These are phyloP conservation scores for Aurelia sp. DNA, from an alignment of 30 jellyfish, hydroid and myxozoan genomes.

Conservation along the genomic window DNA sequence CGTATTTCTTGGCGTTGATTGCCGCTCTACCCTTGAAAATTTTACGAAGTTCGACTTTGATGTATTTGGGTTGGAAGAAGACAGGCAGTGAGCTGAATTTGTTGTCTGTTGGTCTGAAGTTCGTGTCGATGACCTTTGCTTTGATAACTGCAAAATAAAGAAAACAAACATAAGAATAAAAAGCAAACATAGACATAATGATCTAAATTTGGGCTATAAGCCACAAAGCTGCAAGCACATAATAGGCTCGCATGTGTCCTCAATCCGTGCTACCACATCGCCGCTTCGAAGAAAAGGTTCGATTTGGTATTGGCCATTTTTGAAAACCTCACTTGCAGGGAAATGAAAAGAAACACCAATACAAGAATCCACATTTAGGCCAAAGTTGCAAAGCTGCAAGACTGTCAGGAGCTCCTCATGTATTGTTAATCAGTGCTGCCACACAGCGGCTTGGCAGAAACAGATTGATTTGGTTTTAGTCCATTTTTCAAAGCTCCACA, in stretches of 20 bases:
- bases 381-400: neutral
- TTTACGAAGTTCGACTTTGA: slow-evolving; percentile 32
- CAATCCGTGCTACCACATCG: too few species aligned
- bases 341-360: neutral
- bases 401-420: too few species aligned
- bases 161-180: neutral
- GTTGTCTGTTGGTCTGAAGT: slow-evolving; percentile 10
- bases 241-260: too few species aligned
- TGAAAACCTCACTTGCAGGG: too few species aligned
- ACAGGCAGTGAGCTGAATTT: neutral
- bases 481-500: too few species aligned
- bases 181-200: neutral
- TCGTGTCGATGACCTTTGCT: slow-evolving; percentile 40
- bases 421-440: too few species aligned
- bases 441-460: too few species aligned
- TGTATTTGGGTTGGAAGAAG: slow-evolving; percentile 21
- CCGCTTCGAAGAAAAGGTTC: too few species aligned
- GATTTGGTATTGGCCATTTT: too few species aligned
- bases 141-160: slow-evolving; percentile 42
- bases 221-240: neutral
- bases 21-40: slow-evolving; percentile 31
- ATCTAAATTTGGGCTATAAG: neutral
- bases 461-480: too few species aligned
- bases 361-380: neutral
- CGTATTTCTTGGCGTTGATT: slow-evolving; percentile 13